These are phyloP conservation scores for Trypoxylon attenuatum DNA, from an alignment of 2,888 invertebrate species.

Conservation along the genomic window DNA sequence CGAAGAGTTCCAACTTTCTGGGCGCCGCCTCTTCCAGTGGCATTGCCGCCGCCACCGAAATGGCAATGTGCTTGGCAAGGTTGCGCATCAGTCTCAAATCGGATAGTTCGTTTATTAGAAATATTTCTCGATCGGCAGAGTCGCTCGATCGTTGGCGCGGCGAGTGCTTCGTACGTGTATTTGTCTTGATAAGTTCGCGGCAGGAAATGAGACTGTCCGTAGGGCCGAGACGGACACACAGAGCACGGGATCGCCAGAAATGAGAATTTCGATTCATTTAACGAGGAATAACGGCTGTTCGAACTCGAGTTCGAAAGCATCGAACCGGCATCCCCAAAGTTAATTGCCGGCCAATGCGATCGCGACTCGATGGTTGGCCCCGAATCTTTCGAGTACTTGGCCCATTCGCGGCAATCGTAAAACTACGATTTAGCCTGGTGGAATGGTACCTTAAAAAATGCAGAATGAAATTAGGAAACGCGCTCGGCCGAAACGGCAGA, in stretches of 20 bases:
- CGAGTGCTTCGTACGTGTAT: conserved; percentile 55
- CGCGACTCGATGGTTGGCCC: conserved; percentile 4
- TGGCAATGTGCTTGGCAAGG: conserved; percentile 30
- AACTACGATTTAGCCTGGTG: conserved; percentile 8
- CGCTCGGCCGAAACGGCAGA: no score
- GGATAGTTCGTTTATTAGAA: conserved; percentile 68
- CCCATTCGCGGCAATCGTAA: conserved; percentile 12
- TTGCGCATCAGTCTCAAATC: conserved; percentile 48
- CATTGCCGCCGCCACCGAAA: no score
- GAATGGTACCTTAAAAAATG: background rate
- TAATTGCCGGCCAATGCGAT: conserved; percentile 12
- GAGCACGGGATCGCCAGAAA: conserved; percentile 36
- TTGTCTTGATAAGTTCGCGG: conserved; percentile 66
- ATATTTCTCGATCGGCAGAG: conserved; percentile 56
- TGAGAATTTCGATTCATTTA: conserved; percentile 59
- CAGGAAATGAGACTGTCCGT: conserved; percentile 68
- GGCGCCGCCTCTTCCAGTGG: conserved; percentile 22
- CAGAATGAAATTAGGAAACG: background rate
- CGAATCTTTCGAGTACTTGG: background rate
- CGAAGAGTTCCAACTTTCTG: conserved; percentile 42
- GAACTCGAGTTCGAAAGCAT: conserved; percentile 15
- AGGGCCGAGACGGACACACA: conserved; percentile 20
- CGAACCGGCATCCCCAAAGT: conserved; percentile 18
- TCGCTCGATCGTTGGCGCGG: conserved; percentile 28
- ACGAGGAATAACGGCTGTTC: conserved; percentile 54